Evolutionary conservation across 1,140 invertebrate species (phyloP), one percentile per base, ranked within the genome.

Genomic region (Chionoecetes opilio): DNA sequence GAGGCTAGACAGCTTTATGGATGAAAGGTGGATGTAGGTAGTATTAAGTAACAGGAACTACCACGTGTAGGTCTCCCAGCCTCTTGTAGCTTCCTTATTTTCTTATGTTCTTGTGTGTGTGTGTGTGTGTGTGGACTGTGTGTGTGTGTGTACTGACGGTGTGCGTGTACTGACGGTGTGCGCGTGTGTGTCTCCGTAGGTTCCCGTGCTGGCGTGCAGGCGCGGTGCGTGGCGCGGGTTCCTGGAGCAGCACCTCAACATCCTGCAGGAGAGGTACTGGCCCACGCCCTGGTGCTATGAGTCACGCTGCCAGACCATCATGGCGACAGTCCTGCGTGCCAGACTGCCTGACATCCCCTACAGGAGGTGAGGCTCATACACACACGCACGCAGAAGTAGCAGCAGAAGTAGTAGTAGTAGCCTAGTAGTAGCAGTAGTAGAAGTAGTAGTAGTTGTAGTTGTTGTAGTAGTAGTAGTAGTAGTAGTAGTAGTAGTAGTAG

Each of bases 241-340:
- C 34, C 92, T 95, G 84, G 91, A 91, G 32, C 38, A 84, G 2
- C 91, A 95, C 31, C 41, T 95, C 6, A 89, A 17, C 34, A 93
- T 98, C 11, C 96, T 99, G 17, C 97, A 98, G 94, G 98, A 98
- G 96, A 98, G 98, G 96, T 99, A 98, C 97, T 99, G 98, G 98
- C 98, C 98, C 2, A 98, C 98, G 17, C 97, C 98, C 93, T 98
- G 0, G 98, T 98, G 98, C 96, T 98, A 98, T 96, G 98, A 99
- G 97, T 98, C 98, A 3, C 97, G 98, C 94, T 97, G 98, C 37
- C 98, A 99, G 97, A 99, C 98, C 0, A 97, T 99, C 63, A 96
- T 99, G n/a, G 98, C 98, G 0, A 90, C 93, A 0, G 21, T 94
- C 5, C 88, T 94, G 5, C 46, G 93, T 0, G n/a, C 41, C 53